Conservation (phyloP, 2,888 invertebrate species). For the Sesia apiformis region DNA sequence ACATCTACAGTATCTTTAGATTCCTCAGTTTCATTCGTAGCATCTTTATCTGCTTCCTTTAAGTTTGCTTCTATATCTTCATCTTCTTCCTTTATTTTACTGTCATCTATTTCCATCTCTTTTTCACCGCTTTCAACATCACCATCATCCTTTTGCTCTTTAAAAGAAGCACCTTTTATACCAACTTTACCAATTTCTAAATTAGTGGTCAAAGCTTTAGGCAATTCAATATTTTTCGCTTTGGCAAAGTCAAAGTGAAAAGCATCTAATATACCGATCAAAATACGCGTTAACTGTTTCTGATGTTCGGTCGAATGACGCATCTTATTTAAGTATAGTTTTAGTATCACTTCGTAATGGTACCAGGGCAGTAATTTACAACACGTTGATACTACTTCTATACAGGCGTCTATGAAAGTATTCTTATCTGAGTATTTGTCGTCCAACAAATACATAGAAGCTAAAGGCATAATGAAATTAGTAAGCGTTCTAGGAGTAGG, state of each 20-base stretch:
- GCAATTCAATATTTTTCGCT: constrained; percentile 51
- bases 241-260: constrained; percentile 93
- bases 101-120: constrained; percentile 19
- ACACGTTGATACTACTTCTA: constrained; percentile 85
- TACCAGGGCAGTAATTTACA: constrained; percentile 91
- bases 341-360: constrained; percentile 88
- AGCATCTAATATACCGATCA: constrained; percentile 87
- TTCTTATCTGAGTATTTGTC: constrained; percentile 85
- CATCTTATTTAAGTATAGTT: constrained; percentile 85
- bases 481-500: constrained; percentile 83
- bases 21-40: constrained; percentile 33
- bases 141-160: constrained; percentile 15
- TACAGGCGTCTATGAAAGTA: constrained; percentile 87
- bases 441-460: constrained; percentile 85
- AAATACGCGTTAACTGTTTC: constrained; percentile 85
- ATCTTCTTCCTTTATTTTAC: constrained; percentile 16
- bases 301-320: constrained; percentile 82
- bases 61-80: constrained; percentile 44
- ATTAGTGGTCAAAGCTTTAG: constrained; percentile 42
- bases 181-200: constrained; percentile 22
- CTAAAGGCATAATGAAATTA: constrained; percentile 89
- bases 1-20: constrained; percentile 34
- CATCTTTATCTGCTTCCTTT: constrained; percentile 52
- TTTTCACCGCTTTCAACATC: constrained; percentile 15
- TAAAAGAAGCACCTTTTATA: constrained; percentile 19